Evolutionary conservation across 2,113 vertebrate species (phyloP), one percentile per base, ranked within the genome.

Genomic region (Entosphenus tridentatus): DNA sequence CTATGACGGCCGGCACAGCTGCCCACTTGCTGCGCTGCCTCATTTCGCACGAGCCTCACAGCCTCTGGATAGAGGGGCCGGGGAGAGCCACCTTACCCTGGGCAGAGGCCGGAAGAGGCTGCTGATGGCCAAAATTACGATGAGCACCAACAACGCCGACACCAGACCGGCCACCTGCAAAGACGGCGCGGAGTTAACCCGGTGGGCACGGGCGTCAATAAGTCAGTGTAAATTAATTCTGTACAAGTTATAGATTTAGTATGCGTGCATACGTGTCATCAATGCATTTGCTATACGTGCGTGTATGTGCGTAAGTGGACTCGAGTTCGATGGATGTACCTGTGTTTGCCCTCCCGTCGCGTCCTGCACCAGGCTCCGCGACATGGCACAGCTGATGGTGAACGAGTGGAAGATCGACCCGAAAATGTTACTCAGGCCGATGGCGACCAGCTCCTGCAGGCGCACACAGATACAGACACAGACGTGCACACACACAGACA

Each of bases 371-470:
- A 95, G 79, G 12, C 77, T 82, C 18, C 90, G 86, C 0, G 91
- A 96, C 89, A 97, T 93, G 58, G 93, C 95, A 72, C 90, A 89
- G 76, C 90, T 89, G 76, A 93, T 78, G 13, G 87, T 81, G 2
- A 89, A 89, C 72, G 91, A 96, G 71, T 83, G 86, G 79, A 96
- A 97, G 70, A 93, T 69, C 16, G 82, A 83, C 13, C 91, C 91
- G 0, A 95, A 2, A 39, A 83, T 74, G 76, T 96, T 96, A 74
- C 81, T 82, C 72, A 96, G 73, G 67, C 91, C 93, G 16, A 97
- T 68, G 0, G 90, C 91, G 0, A 95, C 79, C 71, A 97, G 81
- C 74, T 96, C 93, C 90, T 90, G 73, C 62, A 65, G n/a, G 21
- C 39, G 39, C 39, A 39, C 39, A 39, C 39, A 39, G 39, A 7